phyloP scores from a whole-genome alignment of 2,113 vertebrate species.

The Delphinapterus leucas region DNA sequence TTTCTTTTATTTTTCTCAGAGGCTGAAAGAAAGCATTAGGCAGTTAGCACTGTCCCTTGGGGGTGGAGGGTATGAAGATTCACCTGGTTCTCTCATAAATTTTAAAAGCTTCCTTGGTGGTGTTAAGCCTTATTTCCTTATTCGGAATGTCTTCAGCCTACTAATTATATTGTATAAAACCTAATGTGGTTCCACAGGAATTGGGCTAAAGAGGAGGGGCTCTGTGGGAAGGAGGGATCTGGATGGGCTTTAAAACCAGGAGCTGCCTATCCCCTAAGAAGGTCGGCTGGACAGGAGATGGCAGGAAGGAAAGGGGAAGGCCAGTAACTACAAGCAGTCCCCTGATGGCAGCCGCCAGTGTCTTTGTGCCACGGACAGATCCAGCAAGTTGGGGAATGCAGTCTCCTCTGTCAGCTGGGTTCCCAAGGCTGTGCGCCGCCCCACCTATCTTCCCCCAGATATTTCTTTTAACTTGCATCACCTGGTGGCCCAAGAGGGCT shows the following conservation, averaged over 20 bases:
- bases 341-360: too few relatives aligned
- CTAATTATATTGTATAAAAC: neutral
- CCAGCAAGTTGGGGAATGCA: fast-evolving
- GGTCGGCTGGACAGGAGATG: neutral
- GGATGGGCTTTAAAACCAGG: neutral
- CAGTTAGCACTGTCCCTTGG: neutral
- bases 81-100: neutral
- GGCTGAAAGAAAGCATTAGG: neutral
- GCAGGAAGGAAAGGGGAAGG: neutral
- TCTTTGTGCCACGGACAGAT: neutral
- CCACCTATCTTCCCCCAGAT: neutral
- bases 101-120: neutral
- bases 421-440: neutral
- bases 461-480: neutral
- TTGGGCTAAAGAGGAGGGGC: neutral
- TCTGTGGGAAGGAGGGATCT: neutral
- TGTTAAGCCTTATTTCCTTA: neutral
- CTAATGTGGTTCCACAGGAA: neutral
- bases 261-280: neutral
- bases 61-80: neutral
- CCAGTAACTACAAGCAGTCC: neutral
- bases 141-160: neutral
- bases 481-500: neutral
- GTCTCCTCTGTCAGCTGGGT: neutral
- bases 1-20: neutral